phyloP scores from a whole-genome alignment of 2,113 vertebrate species.

The Lipophrys pholis region DNA sequence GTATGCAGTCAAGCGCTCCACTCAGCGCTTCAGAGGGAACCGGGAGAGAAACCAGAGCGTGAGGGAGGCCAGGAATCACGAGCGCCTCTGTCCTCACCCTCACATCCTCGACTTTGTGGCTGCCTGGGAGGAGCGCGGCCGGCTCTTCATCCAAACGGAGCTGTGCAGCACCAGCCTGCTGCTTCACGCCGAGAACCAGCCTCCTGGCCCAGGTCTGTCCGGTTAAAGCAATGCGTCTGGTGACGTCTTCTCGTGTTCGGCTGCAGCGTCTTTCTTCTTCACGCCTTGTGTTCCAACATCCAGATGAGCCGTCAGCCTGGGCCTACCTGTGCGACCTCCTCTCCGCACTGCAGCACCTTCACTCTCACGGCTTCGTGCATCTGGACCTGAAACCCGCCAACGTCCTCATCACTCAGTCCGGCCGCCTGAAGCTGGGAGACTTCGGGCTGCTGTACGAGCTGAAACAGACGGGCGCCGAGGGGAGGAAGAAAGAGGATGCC shows the following conservation, averaged over 20 bases:
- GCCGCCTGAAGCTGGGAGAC: conserved; percentile 90
- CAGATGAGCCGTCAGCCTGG: conserved; percentile 86
- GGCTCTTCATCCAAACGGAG: conserved; percentile 92
- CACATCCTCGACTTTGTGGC: conserved; percentile 86
- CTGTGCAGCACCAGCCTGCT: conserved; percentile 88
- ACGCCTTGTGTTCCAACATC: neutral
- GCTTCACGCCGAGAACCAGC: conserved; percentile 84
- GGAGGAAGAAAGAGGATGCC: conserved; percentile 69
- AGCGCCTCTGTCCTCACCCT: conserved; percentile 87
- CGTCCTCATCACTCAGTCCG: conserved; percentile 86
- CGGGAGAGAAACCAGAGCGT: conserved; percentile 85
- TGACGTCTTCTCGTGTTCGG: too few relatives aligned
- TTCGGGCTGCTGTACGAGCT: conserved; percentile 89
- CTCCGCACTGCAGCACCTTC: conserved; percentile 87
- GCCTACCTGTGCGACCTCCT: conserved; percentile 88
- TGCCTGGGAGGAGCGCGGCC: conserved; percentile 90
- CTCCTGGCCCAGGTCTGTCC: conserved; percentile 69
- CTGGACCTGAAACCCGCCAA: conserved; percentile 93
- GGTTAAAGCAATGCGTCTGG: neutral
- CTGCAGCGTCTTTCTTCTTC: too few relatives aligned
- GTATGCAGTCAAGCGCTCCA: conserved; percentile 91
- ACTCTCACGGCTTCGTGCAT: conserved; percentile 86
- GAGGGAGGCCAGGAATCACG: conserved; percentile 88
- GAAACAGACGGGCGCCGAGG: conserved; percentile 36
- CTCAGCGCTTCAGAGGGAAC: conserved; percentile 87